These are phyloP conservation scores for Dermatophagoides farinae DNA, from an alignment of 1,140 invertebrate species.

Conservation along the genomic window DNA sequence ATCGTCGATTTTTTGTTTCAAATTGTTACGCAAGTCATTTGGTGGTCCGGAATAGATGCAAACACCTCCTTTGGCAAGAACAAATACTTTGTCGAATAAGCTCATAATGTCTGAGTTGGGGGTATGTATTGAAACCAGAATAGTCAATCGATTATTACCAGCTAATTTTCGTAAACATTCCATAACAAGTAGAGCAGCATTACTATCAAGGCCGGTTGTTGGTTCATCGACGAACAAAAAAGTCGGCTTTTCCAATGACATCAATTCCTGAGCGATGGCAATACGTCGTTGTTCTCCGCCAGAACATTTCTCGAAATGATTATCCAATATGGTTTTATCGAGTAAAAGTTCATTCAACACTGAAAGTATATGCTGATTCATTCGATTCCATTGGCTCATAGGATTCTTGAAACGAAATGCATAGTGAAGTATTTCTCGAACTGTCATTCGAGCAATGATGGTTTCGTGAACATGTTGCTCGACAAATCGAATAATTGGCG, in stretches of 20 bases:
- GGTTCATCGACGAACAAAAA: conserved; percentile 23
- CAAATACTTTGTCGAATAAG: conserved; percentile 9
- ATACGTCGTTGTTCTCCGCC: conserved; percentile 79
- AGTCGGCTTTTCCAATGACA: conserved; percentile 24
- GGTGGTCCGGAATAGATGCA: conserved; percentile 4
- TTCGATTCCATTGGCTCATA: not conserved
- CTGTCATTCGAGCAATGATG: not conserved
- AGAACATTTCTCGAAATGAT: not conserved
- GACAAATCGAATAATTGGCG: not conserved
- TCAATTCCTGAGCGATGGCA: conserved; percentile 77
- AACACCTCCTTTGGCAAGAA: conserved; percentile 8
- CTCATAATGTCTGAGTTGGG: not conserved
- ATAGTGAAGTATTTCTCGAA: not conserved
- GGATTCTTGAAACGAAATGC: not conserved
- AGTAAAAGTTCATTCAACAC: not conserved
- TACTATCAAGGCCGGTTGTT: conserved; percentile 43
- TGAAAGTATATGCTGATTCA: not conserved
- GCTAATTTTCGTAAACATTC: not conserved
- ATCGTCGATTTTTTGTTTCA: not conserved
- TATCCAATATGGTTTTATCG: not conserved
- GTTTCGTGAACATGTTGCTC: not conserved
- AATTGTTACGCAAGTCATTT: not conserved
- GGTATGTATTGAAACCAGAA: not conserved
- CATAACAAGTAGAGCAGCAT: not conserved
- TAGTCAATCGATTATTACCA: not conserved